These are phyloP conservation scores for Drosophila hydei DNA, from an alignment of 1,140 invertebrate genomes.

Conservation along the genomic window DNA sequence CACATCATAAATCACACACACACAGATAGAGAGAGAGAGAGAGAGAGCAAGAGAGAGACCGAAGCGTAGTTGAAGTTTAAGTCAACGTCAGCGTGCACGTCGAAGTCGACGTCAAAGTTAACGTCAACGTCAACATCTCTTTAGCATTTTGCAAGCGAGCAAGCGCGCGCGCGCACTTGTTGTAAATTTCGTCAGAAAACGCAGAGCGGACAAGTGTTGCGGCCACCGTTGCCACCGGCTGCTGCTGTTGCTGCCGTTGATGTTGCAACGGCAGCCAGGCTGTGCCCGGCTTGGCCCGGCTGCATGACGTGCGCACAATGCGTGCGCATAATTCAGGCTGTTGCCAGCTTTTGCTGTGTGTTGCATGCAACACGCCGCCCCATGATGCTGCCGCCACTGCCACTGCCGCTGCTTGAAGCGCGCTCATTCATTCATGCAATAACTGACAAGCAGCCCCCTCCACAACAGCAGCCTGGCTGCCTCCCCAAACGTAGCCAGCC, in stretches of 20 bases:
- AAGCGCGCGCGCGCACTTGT: slow-evolving; percentile 63
- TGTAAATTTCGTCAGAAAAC: slow-evolving; percentile 79
- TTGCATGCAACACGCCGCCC: slow-evolving; percentile 71
- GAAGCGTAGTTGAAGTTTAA: slow-evolving; percentile 9
- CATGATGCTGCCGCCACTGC: slow-evolving; percentile 14
- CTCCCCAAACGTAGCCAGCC: slow-evolving; percentile 8
- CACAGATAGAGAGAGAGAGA: background rate
- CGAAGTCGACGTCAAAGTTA: slow-evolving; percentile 43
- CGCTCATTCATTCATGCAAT: slow-evolving; percentile 76
- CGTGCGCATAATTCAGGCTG: slow-evolving; percentile 79
- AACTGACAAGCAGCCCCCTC: background rate
- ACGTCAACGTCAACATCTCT: slow-evolving; percentile 59
- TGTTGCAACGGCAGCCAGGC: slow-evolving; percentile 8
- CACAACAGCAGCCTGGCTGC: no score
- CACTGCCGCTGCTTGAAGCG: slow-evolving; percentile 25
- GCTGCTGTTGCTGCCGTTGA: slow-evolving; percentile 11
- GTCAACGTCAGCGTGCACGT: slow-evolving; percentile 14
- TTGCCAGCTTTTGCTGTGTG: slow-evolving; percentile 27
- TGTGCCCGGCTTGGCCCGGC: slow-evolving; percentile 11
- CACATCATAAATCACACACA: slow-evolving; percentile 75
- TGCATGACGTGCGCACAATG: slow-evolving; percentile 80
- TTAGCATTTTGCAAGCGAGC: slow-evolving; percentile 61
- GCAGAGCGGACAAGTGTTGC: slow-evolving; percentile 63
- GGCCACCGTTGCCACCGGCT: slow-evolving; percentile 43
- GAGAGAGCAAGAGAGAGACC: background rate